phyloP scores from a whole-genome alignment of 2,113 vertebrate genomes.

The Oncorhynchus mykiss region DNA sequence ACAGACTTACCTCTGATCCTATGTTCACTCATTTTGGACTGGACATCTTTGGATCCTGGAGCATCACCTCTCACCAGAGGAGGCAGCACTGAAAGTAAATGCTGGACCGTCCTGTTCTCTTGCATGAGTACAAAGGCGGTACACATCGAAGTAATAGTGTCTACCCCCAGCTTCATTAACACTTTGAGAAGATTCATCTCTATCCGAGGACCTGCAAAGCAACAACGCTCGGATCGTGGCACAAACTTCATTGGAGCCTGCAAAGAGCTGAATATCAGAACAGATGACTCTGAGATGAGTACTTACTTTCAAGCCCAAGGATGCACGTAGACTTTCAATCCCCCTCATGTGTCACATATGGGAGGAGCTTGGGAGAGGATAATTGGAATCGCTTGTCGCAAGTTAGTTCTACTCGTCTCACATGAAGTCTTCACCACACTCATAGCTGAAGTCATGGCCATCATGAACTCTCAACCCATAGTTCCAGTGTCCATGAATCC shows the following conservation, averaged over 20 bases:
- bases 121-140: background rate
- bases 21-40: too few species aligned
- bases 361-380: background rate
- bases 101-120: background rate
- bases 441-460: too few species aligned
- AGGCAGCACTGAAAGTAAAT: too few species aligned
- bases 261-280: background rate
- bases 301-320: too few species aligned
- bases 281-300: background rate
- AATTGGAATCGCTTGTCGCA: background rate
- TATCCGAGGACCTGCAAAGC: background rate
- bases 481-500: slow-evolving; percentile 8
- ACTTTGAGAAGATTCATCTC: background rate
- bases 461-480: background rate
- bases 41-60: too few species aligned
- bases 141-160: slow-evolving; percentile 4
- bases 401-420: background rate
- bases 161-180: slow-evolving; percentile 2
- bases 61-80: too few species aligned
- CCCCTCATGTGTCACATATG: too few species aligned
- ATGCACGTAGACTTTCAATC: too few species aligned
- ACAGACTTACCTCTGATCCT: too few species aligned
- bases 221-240: too few species aligned
- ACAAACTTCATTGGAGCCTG: too few species aligned
- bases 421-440: slow-evolving; percentile 4